phyloP scores from a whole-genome alignment of 1,140 invertebrate species.

The Drosophila insularis region DNA sequence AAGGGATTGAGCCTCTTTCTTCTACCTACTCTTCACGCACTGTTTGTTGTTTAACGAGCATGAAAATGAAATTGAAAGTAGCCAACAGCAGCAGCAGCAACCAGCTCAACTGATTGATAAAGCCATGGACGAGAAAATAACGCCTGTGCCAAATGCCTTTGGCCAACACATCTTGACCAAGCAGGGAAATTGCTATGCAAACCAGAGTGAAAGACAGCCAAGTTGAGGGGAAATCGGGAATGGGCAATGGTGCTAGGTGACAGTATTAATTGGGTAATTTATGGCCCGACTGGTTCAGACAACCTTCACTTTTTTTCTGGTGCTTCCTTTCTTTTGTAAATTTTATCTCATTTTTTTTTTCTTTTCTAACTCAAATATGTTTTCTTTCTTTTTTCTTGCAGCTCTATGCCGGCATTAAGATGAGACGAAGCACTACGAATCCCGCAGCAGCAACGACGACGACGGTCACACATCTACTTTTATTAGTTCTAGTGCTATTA shows the following conservation, averaged over 20 bases:
- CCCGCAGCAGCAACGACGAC: conserved; percentile 48
- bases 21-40: conserved; percentile 48
- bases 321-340: background rate
- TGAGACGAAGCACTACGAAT: conserved; percentile 58
- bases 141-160: background rate
- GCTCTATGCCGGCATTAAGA: conserved; percentile 77
- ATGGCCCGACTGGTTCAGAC: conserved; percentile 50
- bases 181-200: conserved; percentile 13
- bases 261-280: conserved; percentile 70
- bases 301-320: conserved; percentile 39
- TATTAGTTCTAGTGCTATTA: conserved; percentile 36
- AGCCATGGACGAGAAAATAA: conserved; percentile 19
- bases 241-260: conserved; percentile 39
- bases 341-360: background rate
- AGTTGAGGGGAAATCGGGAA: background rate
- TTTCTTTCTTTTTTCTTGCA: conserved; percentile 35
- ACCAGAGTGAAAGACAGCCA: background rate
- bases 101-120: conserved; percentile 71
- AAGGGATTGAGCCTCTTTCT: background rate
- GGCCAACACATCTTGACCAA: background rate
- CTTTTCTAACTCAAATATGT: conserved; percentile 27
- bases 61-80: conserved; percentile 78
- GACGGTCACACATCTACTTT: conserved; percentile 32
- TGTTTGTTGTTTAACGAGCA: conserved; percentile 73
- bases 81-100: conserved; percentile 21